Base-by-base conservation (phyloP, 2,888 invertebrate genomes). In the Agrilus biguttatus region DNA sequence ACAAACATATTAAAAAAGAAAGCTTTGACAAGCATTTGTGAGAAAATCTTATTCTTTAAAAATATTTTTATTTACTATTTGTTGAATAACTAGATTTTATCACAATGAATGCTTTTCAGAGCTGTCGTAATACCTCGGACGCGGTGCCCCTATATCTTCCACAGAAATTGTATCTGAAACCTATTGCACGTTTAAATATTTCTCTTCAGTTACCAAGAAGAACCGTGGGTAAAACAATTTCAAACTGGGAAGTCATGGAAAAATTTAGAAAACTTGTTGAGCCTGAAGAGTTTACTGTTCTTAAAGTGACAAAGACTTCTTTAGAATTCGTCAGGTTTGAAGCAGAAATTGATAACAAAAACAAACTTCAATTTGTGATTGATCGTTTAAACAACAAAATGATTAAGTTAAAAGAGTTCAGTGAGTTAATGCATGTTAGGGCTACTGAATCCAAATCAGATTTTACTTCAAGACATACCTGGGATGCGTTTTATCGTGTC, bases 211-310 rank as follows among this genome's bases (percentile, higher is more conserved):
- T 95, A 59, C 92, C 95, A 42, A 71, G 78, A 53, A 90, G 88
- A 69, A 71, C 74, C 66, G 70, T 67, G 63, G 83, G 83, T 61
- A 90, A 92, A 70, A 83, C 88, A 8, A 85, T 97, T 53, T 93
- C 95, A 49, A 95, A 92, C 68, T 89, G 91, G 83, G 95, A 96
- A 70, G 80, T 96, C 45, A 93, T 93, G 89, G 95, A 96, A 67
- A 88, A 89, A 68, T 70, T 97, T 51, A 81, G 88, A 55, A 75
- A 79, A 57, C 80, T 91, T 66, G 78, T 90, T 54, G 77, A 77
- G 62, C 95, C 95, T 50, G 87, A 92, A 60, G 76, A 80, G 58
- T 93, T 95, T 67, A 77, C 83, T 23, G 67, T 81, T 34, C 70
- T 96, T 49, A 92, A 90, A 75, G 90, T 90, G 58, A 53, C 79